Conservation (phyloP, 2,113 vertebrate genomes). For the Oryzias celebensis region DNA sequence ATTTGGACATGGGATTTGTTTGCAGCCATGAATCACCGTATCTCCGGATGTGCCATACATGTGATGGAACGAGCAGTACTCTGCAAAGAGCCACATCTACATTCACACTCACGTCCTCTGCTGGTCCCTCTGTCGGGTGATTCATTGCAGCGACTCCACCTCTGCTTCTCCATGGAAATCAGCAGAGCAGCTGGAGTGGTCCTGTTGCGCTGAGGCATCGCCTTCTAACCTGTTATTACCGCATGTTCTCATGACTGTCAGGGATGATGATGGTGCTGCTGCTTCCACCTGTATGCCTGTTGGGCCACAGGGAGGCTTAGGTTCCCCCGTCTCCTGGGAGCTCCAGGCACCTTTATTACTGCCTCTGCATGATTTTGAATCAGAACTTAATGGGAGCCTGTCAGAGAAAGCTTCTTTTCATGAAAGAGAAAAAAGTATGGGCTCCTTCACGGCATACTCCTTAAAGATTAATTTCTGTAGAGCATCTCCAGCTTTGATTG, state of each 20-base stretch:
- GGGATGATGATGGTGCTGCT: conserved; percentile 25
- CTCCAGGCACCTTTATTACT: conserved; percentile 26
- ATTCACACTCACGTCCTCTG: conserved; percentile 62
- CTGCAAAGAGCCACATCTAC: conserved; percentile 49
- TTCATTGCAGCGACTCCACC: conserved; percentile 55
- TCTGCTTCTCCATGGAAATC: conserved; percentile 49
- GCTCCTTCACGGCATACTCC: too few relatives aligned
- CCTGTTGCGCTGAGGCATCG: conserved; percentile 7
- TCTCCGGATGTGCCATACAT: conserved; percentile 23
- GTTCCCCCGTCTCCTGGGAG: neutral
- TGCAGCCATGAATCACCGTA: conserved; percentile 20
- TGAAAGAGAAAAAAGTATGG: too few relatives aligned
- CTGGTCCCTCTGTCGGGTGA: conserved; percentile 36
- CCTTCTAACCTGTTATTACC: conserved; percentile 43
- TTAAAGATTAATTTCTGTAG: too few relatives aligned
- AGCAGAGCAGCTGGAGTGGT: conserved; percentile 33
- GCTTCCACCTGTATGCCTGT: conserved; percentile 36
- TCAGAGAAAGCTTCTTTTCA: conserved; percentile 6
- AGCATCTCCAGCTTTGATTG: too few relatives aligned
- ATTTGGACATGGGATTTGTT: conserved; percentile 7
- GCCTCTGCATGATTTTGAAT: conserved; percentile 23
- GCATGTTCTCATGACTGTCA: conserved; percentile 11
- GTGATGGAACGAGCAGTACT: conserved; percentile 27
- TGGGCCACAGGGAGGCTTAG: conserved; percentile 11
- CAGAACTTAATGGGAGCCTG: conserved; percentile 3